Conservation (phyloP, 1,140 invertebrate genomes). For the Zaprionus camerounensis region DNA sequence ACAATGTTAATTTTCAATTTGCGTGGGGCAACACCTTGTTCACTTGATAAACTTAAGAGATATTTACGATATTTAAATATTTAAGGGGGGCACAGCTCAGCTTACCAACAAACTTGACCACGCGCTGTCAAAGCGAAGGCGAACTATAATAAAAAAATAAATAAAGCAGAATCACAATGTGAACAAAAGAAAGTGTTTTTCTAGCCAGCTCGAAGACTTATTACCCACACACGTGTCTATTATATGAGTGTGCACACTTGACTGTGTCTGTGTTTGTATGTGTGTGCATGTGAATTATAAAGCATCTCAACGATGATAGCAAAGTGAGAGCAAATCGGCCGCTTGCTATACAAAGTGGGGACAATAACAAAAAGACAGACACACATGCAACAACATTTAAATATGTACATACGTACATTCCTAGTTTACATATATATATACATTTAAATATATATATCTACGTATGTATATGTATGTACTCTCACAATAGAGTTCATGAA, state of each 20-base stretch:
- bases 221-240: slow-evolving; percentile 9
- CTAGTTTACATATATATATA: neutral
- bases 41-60: neutral
- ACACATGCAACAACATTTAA: neutral
- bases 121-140: slow-evolving; percentile 53
- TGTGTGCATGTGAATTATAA: slow-evolving; percentile 26
- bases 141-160: slow-evolving; percentile 38
- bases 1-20: neutral
- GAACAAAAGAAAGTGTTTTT: slow-evolving; percentile 71
- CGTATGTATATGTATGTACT: neutral
- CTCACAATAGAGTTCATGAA: slow-evolving; percentile 31
- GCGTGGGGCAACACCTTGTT: neutral
- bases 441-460: neutral
- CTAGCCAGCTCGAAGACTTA: slow-evolving; percentile 24
- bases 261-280: neutral
- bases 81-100: slow-evolving; percentile 35
- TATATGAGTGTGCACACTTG: neutral
- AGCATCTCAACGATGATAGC: slow-evolving; percentile 32
- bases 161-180: slow-evolving; percentile 48
- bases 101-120: slow-evolving; percentile 54
- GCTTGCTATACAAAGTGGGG: slow-evolving; percentile 4
- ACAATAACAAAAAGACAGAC: neutral
- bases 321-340: slow-evolving; percentile 50
- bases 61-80: neutral
- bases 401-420: neutral